These are phyloP conservation scores for Tokudaia tokunoshimensis DNA, from an alignment of 2,797 vertebrate species.

Conservation along the genomic window DNA sequence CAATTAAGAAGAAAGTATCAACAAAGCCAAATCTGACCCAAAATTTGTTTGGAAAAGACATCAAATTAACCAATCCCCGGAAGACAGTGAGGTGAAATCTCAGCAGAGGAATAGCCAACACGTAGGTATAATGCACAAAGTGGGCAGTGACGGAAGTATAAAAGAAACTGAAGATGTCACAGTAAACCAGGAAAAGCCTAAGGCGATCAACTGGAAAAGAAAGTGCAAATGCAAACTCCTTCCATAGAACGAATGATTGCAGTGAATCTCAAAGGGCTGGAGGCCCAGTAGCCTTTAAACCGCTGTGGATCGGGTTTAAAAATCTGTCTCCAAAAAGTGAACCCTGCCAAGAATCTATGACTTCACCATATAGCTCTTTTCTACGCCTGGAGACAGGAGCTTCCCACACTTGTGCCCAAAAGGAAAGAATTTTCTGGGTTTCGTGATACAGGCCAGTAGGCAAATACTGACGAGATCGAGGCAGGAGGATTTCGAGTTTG, in stretches of 20 bases:
- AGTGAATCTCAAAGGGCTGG: background rate
- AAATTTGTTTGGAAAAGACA: background rate
- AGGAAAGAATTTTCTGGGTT: background rate
- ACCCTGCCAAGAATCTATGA: background rate
- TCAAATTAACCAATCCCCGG: background rate
- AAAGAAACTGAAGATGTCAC: background rate
- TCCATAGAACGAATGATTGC: background rate
- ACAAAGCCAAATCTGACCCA: background rate
- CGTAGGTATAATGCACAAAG: background rate
- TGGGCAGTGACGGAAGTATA: accelerated
- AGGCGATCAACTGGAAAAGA: background rate
- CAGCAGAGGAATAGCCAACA: background rate
- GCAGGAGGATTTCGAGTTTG: background rate
- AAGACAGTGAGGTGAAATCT: background rate
- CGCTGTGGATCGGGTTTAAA: background rate
- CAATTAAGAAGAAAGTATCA: background rate
- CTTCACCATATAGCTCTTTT: background rate
- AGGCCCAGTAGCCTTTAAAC: background rate
- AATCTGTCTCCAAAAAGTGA: background rate
- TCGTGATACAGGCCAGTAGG: background rate
- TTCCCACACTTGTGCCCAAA: background rate
- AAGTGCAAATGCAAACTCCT: background rate
- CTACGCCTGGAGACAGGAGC: background rate
- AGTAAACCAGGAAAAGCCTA: background rate
- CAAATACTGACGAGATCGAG: background rate